Conservation (phyloP, 2,113 vertebrate genomes). For the Danionella cerebrum region DNA sequence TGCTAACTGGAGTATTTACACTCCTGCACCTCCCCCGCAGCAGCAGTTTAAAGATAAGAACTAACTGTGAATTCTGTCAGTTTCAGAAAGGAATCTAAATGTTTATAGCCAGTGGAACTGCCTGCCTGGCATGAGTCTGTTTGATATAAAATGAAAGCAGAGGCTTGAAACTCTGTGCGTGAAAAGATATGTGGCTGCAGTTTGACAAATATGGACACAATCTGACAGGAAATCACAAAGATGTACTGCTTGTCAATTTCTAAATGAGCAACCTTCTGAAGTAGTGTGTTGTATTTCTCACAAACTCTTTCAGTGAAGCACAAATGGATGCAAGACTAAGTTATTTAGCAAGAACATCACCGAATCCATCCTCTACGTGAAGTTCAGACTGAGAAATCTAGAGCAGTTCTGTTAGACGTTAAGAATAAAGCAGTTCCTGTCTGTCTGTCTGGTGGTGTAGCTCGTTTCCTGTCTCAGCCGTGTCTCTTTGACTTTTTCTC, state of each 20-base stretch:
- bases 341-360: no score
- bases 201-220: neutral
- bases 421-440: neutral
- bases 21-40: neutral
- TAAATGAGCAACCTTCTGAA: no score
- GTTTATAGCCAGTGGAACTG: neutral
- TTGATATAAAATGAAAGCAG: neutral
- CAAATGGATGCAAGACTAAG: no score
- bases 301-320: neutral
- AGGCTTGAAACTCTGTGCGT: neutral
- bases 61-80: neutral
- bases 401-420: neutral
- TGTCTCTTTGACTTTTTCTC: neutral
- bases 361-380: no score
- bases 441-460: constrained; percentile 22
- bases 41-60: neutral
- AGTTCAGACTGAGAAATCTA: no score
- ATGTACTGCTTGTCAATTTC: neutral
- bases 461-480: constrained; percentile 21
- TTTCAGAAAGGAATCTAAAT: neutral
- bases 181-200: neutral
- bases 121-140: neutral
- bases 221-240: constrained; percentile 12
- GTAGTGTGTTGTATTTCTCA: neutral
- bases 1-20: neutral